Conservation (phyloP, 2,113 vertebrate species). For the Malurus elegans region DNA sequence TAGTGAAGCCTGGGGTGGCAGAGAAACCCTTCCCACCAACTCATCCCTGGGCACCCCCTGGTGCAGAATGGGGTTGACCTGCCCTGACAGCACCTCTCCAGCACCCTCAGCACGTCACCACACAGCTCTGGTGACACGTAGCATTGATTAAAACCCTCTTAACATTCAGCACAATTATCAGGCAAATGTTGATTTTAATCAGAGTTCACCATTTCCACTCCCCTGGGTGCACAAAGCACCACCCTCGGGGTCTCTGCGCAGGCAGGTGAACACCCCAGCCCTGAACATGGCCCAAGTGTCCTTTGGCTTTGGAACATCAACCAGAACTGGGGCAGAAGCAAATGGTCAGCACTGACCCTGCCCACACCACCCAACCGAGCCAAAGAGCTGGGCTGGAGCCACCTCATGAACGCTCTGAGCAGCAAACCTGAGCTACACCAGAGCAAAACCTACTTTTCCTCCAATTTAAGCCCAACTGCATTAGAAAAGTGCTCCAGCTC, state of each 20-base stretch:
- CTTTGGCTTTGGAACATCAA: neutral
- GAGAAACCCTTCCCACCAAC: neutral
- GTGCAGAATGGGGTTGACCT: rapidly evolving
- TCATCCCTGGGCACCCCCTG: rapidly evolving
- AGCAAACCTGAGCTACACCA: neutral
- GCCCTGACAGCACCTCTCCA: neutral
- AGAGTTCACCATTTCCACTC: neutral
- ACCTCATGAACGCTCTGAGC: rapidly evolving
- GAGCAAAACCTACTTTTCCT: neutral
- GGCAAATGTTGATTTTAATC: neutral
- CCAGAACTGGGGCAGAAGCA: rapidly evolving
- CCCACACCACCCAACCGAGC: neutral
- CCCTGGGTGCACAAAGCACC: neutral
- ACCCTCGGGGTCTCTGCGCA: neutral
- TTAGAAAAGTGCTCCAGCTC: neutral
- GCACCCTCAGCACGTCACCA: neutral
- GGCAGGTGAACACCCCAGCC: neutral
- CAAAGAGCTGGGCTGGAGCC: neutral
- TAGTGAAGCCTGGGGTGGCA: neutral
- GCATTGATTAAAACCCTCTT: neutral
- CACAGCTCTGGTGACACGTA: rapidly evolving
- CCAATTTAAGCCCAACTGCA: neutral
- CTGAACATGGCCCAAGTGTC: neutral
- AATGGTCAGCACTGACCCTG: neutral
- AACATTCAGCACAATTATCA: neutral